Evolutionary conservation across 2,888 invertebrate genomes (phyloP).

Genomic region (Meteorus cinctellus): DNA sequence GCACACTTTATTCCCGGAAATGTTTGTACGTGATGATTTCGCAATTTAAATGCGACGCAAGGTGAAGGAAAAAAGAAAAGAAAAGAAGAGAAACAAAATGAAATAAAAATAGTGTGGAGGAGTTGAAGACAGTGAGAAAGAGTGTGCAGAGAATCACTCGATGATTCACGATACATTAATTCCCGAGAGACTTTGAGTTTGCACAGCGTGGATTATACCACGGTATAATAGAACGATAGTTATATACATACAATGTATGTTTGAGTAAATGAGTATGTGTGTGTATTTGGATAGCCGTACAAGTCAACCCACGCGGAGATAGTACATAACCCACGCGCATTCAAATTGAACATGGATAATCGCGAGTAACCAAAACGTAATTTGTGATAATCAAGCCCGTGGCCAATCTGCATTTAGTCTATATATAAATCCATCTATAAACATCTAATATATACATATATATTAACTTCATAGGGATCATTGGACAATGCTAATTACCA

Average conservation of each 20-base stretch:
- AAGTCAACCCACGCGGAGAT: conserved; percentile 49
- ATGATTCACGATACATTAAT: conserved; percentile 30
- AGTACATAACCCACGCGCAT: conserved; percentile 39
- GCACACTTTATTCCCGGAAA: conserved; percentile 24
- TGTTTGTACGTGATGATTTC: conserved; percentile 29
- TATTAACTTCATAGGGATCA: conserved; percentile 20
- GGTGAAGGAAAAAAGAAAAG: background rate
- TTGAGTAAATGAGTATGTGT: conserved; percentile 3
- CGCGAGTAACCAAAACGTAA: conserved; percentile 51
- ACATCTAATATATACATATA: conserved; percentile 15
- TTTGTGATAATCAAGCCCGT: conserved; percentile 54
- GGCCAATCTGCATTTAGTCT: conserved; percentile 46
- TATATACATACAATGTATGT: conserved; percentile 10
- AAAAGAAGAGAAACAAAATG: background rate
- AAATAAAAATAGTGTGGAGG: conserved; percentile 19
- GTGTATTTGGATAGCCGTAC: conserved; percentile 41
- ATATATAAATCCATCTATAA: conserved; percentile 35
- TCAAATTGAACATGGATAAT: conserved; percentile 44
- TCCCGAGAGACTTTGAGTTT: conserved; percentile 17
- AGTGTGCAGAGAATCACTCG: conserved; percentile 16
- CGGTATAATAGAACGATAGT: conserved; percentile 15
- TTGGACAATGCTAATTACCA: conserved; percentile 21
- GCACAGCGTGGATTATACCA: conserved; percentile 26
- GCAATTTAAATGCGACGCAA: conserved; percentile 24
- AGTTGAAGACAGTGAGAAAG: conserved; percentile 14